phyloP scores from a whole-genome alignment of 2,797 vertebrate species.

The Eupleurogrammus muticus region DNA sequence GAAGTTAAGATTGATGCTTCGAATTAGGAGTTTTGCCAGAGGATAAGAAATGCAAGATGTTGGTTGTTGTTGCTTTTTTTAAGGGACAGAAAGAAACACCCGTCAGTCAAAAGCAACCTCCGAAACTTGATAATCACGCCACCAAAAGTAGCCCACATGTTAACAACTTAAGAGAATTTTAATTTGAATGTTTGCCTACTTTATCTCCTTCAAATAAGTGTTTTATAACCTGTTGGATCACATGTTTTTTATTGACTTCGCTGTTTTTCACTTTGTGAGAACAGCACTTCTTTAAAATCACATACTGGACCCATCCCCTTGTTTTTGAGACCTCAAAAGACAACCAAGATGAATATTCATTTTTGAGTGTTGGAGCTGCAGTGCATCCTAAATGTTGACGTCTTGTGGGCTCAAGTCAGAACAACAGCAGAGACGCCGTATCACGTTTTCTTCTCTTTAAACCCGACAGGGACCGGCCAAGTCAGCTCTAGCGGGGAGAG shows the following conservation, averaged over 20 bases:
- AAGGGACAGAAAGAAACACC: background rate
- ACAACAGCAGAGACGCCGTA: constrained; percentile 12
- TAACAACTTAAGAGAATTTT: background rate
- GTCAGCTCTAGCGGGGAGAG: constrained; percentile 35
- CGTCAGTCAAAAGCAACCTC: too few relatives aligned
- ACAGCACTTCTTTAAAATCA: background rate
- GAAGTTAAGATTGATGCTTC: background rate
- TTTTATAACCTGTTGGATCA: too few relatives aligned
- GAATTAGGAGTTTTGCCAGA: background rate
- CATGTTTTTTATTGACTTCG: background rate
- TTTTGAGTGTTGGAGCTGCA: background rate
- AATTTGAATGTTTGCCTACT: background rate
- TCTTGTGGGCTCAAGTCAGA: constrained; percentile 41
- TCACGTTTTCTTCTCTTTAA: constrained; percentile 32
- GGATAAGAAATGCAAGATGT: background rate
- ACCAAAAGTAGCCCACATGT: too few relatives aligned
- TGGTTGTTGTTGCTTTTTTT: background rate
- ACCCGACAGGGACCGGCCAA: constrained; percentile 14
- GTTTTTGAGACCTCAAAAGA: background rate
- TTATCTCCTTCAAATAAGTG: too few relatives aligned
- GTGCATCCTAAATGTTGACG: constrained; percentile 17
- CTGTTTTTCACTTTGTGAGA: background rate
- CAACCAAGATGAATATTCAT: constrained; percentile 7
- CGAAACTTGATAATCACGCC: background rate
- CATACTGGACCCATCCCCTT: constrained; percentile 7